Evolutionary conservation across 2,113 vertebrate species (phyloP).

Genomic region (Stigmatopora nigra): DNA sequence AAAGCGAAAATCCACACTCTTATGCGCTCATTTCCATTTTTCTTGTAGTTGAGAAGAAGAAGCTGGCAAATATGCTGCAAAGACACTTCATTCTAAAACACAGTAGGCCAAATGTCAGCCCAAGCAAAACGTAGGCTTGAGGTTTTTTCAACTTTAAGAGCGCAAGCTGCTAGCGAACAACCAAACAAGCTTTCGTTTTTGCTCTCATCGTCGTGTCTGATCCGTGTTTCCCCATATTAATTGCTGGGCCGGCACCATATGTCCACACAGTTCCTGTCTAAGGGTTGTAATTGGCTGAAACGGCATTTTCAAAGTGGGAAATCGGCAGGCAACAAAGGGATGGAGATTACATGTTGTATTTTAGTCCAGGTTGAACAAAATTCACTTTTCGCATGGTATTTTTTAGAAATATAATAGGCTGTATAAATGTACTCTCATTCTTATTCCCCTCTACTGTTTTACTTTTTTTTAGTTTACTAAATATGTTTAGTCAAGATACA

Average conservation of each 20-base stretch:
- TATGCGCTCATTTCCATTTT: slow-evolving; percentile 61
- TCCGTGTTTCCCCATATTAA: slow-evolving; percentile 66
- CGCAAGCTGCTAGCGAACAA: slow-evolving; percentile 55
- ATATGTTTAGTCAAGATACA: too few relatives aligned
- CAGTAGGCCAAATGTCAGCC: slow-evolving; percentile 53
- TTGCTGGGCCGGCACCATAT: slow-evolving; percentile 64
- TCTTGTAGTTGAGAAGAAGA: slow-evolving; percentile 46
- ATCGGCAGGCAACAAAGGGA: slow-evolving; percentile 32
- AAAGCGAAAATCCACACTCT: slow-evolving; percentile 60
- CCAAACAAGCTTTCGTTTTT: slow-evolving; percentile 28
- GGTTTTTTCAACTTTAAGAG: slow-evolving; percentile 55
- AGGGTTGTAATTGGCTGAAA: slow-evolving; percentile 65
- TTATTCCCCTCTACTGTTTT: too few relatives aligned
- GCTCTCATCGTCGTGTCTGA: slow-evolving; percentile 60
- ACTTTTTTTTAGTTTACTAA: too few relatives aligned
- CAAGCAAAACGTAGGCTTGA: slow-evolving; percentile 36
- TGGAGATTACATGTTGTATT: background rate
- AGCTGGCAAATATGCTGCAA: slow-evolving; percentile 44
- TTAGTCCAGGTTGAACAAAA: slow-evolving; percentile 10
- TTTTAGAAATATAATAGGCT: background rate
- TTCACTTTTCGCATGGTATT: slow-evolving; percentile 7
- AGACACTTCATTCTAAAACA: slow-evolving; percentile 38
- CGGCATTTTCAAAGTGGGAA: slow-evolving; percentile 54
- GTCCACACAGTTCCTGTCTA: slow-evolving; percentile 53
- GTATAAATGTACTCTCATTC: background rate